Conservation (phyloP, 2,797 vertebrate species). For the Acrocephalus scirpaceus region DNA sequence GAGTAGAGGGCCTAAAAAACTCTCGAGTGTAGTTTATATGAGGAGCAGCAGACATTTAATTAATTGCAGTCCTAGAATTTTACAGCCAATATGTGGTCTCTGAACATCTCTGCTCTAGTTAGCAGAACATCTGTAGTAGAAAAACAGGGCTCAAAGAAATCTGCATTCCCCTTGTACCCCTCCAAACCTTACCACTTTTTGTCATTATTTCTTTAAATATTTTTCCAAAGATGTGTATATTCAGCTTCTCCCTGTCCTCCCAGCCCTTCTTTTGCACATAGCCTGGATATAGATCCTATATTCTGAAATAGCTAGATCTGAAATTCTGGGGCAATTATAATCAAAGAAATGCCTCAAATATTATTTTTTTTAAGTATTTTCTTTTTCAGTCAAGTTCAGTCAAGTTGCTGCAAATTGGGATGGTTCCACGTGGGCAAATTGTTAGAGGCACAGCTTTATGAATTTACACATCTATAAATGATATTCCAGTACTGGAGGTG, state of each 20-base stretch:
- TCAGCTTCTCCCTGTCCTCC: not conserved
- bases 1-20: slow-evolving; percentile 33
- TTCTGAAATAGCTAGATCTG: not conserved
- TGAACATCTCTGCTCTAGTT: slow-evolving; percentile 44
- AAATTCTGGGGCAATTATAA: not conserved
- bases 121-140: slow-evolving; percentile 57
- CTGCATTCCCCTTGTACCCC: not conserved
- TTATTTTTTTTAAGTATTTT: not conserved
- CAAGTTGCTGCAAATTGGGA: not conserved
- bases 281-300: not conserved
- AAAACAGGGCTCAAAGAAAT: slow-evolving; percentile 54
- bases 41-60: slow-evolving; percentile 62
- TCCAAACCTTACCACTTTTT: slow-evolving; percentile 11
- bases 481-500: slow-evolving; percentile 58
- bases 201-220: slow-evolving; percentile 41
- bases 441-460: slow-evolving; percentile 30
- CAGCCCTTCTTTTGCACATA: not conserved
- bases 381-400: not conserved
- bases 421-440: slow-evolving; percentile 36
- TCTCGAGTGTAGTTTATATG: slow-evolving; percentile 26
- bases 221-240: slow-evolving; percentile 17
- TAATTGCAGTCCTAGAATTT: slow-evolving; percentile 56
- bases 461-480: slow-evolving; percentile 57
- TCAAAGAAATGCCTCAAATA: not conserved
- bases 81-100: slow-evolving; percentile 59